Conservation (phyloP, 2,888 invertebrate species). For the Mimachlamys varia region DNA sequence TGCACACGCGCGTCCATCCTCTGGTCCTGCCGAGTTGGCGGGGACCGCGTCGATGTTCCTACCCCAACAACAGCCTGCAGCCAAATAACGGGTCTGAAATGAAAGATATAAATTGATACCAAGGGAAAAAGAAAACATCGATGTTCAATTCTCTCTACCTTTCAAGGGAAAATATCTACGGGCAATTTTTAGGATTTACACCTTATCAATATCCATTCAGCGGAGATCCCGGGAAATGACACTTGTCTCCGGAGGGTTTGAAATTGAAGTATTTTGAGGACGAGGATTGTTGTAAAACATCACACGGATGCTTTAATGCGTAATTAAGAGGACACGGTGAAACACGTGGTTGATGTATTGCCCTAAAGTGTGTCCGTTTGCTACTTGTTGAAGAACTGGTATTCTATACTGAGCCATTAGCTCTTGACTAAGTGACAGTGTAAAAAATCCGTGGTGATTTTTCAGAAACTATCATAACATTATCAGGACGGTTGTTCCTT, state of each 20-base stretch:
- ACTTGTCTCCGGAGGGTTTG: not conserved
- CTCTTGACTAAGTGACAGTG: not conserved
- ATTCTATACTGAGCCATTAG: not conserved
- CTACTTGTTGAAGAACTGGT: not conserved
- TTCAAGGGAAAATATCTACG: slow-evolving; percentile 34
- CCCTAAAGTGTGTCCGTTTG: not conserved
- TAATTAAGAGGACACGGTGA: not conserved
- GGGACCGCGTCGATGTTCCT: not conserved
- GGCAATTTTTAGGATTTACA: slow-evolving; percentile 28
- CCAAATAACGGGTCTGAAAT: slow-evolving; percentile 24
- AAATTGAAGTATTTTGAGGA: slow-evolving; percentile 27
- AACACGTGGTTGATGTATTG: not conserved
- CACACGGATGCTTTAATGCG: slow-evolving; percentile 4
- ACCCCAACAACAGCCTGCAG: not conserved
- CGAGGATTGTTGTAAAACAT: slow-evolving; percentile 16
- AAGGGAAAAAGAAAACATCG: slow-evolving; percentile 15
- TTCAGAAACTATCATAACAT: too few relatives aligned
- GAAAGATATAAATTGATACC: slow-evolving; percentile 36
- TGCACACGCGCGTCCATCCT: slow-evolving; percentile 31
- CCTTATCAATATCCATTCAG: slow-evolving; percentile 31
- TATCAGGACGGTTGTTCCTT: too few relatives aligned
- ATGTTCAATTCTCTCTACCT: slow-evolving; percentile 35
- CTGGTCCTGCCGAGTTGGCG: not conserved
- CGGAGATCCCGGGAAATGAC: slow-evolving; percentile 27
- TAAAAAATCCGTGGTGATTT: too few relatives aligned